Base-by-base conservation (phyloP, 2,797 vertebrate genomes). In the Sebastes diaconus region DNA sequence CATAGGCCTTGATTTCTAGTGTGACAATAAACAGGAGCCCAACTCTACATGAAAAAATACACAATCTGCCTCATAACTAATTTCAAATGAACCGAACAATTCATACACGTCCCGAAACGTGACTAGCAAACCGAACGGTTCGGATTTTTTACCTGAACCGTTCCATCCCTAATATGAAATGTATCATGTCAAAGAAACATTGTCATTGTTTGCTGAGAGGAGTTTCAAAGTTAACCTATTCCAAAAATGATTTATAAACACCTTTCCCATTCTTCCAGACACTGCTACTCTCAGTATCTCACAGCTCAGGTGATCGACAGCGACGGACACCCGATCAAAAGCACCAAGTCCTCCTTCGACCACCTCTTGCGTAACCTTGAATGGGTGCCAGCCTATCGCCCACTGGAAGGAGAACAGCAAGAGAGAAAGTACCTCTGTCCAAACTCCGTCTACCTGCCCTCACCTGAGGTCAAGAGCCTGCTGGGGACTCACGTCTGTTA, bases 271-370 rank as follows among this genome's bases (percentile, higher is more conserved):
- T 59, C 20, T 78, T 57, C 7, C 89, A 97, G 96, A 75, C 95
- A 95, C 84, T 32, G 61, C 60, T 96, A 96, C 86, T 94, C 93
- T 16, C 95, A 96, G 92, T 96, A 95, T 86, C 81, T 95, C 79
- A 90, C 75, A 1, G 94, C 95, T 32, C 89, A 93, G 83, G 88
- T 96, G 60, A 54, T 92, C 1, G 93, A 95, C 91, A 63, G 81
- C 6, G 84, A 95, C 1, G 95, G 93, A 0, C 87, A 55, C 3
- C 39, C 79, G 1, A 3, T 88, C 77, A 92, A n/a, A 74, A 88
- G 75, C 14, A 85, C 87, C 79, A 88, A 32, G 12, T 96, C 96
- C 27, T 96, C 96, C 71, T 96, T 96, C 88, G 85, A 83, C 81
- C 83, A 94, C 80, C 84, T 78, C 79, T 55, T 97, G 81, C 85